phyloP scores from a whole-genome alignment of 2,797 vertebrate genomes.

The Zalophus californianus region DNA sequence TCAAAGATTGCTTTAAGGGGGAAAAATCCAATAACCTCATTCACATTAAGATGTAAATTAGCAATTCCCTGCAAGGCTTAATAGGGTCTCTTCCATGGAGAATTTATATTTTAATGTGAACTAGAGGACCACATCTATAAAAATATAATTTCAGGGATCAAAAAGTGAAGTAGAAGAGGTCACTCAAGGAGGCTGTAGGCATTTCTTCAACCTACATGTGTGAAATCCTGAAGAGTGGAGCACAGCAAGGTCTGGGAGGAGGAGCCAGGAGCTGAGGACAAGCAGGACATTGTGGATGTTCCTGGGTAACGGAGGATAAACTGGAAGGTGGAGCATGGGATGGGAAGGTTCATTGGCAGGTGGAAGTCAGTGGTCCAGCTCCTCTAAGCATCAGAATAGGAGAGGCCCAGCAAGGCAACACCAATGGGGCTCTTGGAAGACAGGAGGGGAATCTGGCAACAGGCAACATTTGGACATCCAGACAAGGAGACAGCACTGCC shows the following conservation, averaged over 20 bases:
- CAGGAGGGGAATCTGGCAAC: neutral
- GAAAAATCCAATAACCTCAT: constrained; percentile 69
- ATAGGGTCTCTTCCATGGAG: constrained; percentile 69
- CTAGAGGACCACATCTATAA: constrained; percentile 68
- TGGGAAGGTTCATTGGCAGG: neutral
- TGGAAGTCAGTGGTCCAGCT: neutral
- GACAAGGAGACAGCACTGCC: neutral
- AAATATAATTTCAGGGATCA: constrained; percentile 67
- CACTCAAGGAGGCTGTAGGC: constrained; percentile 48
- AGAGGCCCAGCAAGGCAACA: neutral
- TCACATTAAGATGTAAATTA: constrained; percentile 78
- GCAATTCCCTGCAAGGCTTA: constrained; percentile 67
- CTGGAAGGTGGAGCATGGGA: fast-evolving
- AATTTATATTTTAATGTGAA: constrained; percentile 79
- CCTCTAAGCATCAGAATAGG: neutral
- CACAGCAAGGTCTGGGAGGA: neutral
- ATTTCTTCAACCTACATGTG: neutral
- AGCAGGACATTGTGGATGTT: neutral
- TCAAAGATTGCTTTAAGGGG: constrained; percentile 61
- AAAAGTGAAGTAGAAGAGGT: constrained; percentile 67
- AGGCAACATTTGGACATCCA: neutral
- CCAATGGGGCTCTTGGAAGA: neutral
- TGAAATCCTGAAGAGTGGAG: neutral
- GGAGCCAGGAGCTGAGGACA: neutral
- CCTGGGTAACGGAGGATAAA: neutral